A percentile compares a stretch with the other conserved stretches of the same genome.
Conservation (phyloP, 2,888 invertebrate genomes). For the Epinotia bilunana region DNA sequence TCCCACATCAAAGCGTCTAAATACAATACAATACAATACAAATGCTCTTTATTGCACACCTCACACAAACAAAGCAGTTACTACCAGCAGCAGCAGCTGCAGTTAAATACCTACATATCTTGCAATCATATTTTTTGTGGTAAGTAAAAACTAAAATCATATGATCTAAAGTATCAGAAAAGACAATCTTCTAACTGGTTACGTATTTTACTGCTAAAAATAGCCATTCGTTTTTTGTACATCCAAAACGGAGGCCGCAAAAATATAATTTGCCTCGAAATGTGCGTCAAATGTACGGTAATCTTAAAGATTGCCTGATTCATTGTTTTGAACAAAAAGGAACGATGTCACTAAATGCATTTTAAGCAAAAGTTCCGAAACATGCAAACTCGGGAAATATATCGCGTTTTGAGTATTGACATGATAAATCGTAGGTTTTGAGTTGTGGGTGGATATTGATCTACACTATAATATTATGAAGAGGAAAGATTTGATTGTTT, state of each 20-base stretch:
- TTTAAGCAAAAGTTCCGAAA: neutral
- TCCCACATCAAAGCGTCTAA: neutral
- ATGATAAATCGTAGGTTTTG: neutral
- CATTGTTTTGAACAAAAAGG: neutral
- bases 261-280: neutral
- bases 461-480: too few species aligned
- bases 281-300: neutral
- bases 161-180: neutral
- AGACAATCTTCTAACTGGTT: neutral
- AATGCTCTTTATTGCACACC: too few species aligned
- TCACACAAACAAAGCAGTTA: too few species aligned
- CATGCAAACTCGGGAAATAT: neutral
- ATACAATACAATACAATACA: too few species aligned
- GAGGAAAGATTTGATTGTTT: too few species aligned
- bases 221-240: neutral
- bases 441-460: neutral
- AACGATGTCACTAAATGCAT: neutral
- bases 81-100: too few species aligned
- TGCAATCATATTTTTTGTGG: neutral
- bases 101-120: too few species aligned
- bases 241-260: neutral
- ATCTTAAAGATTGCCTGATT: neutral
- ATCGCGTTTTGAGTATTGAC: neutral
- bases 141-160: neutral
- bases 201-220: neutral